Percentiles rank a stretch among this genome's conserved stretches.
Conservation (phyloP, 2,113 vertebrate species). For the Pholis gunnellus region DNA sequence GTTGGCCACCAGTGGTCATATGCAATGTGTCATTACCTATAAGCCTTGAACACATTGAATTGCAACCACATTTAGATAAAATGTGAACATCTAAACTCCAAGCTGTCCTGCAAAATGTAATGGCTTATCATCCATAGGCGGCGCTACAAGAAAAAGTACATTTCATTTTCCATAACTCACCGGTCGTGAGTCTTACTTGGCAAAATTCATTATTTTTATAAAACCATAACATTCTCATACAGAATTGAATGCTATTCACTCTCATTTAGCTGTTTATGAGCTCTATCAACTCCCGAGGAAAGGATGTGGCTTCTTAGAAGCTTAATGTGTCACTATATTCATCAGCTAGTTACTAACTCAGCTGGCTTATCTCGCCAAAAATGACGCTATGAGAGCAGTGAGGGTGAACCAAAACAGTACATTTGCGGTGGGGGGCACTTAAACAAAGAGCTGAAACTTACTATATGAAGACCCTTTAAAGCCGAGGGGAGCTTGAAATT, state of each 20-base stretch:
- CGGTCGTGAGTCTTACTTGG: neutral
- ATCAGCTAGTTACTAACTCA: neutral
- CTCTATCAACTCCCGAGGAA: neutral
- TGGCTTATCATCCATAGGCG: neutral
- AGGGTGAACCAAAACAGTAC: neutral
- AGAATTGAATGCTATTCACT: neutral
- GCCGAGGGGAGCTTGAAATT: neutral
- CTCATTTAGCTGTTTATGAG: neutral
- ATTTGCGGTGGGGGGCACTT: neutral
- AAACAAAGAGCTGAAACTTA: neutral
- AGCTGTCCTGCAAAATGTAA: neutral
- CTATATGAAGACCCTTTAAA: neutral
- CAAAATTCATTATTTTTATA: neutral
- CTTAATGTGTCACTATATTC: neutral
- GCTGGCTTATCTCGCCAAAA: neutral
- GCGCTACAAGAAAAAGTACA: neutral
- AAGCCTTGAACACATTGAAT: neutral
- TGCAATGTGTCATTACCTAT: constrained; percentile 32
- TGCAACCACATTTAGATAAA: neutral
- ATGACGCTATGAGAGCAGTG: neutral
- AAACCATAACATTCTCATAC: neutral
- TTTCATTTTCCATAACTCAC: neutral
- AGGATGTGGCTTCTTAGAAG: neutral
- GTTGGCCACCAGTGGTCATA: constrained; percentile 28
- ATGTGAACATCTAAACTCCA: neutral